Conservation (phyloP, 2,888 invertebrate genomes). For the Tetragonula carbonaria region DNA sequence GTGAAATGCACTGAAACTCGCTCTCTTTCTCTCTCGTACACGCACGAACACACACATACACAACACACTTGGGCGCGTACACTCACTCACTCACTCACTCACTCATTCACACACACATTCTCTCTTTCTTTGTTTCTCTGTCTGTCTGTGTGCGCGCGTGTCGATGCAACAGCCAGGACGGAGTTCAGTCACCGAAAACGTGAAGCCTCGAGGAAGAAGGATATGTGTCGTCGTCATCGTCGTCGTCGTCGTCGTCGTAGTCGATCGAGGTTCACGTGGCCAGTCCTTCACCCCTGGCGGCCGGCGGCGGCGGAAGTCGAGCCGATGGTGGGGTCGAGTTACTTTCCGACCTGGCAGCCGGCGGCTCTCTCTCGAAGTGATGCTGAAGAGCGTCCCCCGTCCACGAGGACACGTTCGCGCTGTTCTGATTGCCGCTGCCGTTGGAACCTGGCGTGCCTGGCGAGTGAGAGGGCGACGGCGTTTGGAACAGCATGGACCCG, state of each 20-base stretch:
- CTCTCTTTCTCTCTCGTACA: not conserved
- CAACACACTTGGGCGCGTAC: not conserved
- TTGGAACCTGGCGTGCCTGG: constrained; percentile 82
- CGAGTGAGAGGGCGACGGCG: constrained; percentile 82
- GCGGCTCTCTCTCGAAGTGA: constrained; percentile 86
- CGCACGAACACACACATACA: not conserved
- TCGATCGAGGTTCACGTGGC: constrained; percentile 85
- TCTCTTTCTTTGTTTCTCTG: not conserved
- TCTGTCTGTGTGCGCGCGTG: not conserved
- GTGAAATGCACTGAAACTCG: constrained; percentile 56
- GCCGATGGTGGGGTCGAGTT: constrained; percentile 83
- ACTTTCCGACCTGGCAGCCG: constrained; percentile 81
- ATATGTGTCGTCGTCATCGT: constrained; percentile 50
- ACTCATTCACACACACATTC: not conserved
- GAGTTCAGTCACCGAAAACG: constrained; percentile 45
- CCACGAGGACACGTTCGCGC: constrained; percentile 84
- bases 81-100: not conserved
- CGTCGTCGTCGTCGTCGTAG: too few species aligned
- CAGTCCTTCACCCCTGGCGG: constrained; percentile 89
- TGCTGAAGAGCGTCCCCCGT: constrained; percentile 85
- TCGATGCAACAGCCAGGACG: constrained; percentile 26
- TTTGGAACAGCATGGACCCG: constrained; percentile 83
- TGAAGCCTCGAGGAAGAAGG: constrained; percentile 44
- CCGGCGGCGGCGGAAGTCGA: constrained; percentile 87
- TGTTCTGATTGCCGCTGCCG: constrained; percentile 81